phyloP scores from a whole-genome alignment of 1,140 invertebrate species.

The Zaprionus camerounensis region DNA sequence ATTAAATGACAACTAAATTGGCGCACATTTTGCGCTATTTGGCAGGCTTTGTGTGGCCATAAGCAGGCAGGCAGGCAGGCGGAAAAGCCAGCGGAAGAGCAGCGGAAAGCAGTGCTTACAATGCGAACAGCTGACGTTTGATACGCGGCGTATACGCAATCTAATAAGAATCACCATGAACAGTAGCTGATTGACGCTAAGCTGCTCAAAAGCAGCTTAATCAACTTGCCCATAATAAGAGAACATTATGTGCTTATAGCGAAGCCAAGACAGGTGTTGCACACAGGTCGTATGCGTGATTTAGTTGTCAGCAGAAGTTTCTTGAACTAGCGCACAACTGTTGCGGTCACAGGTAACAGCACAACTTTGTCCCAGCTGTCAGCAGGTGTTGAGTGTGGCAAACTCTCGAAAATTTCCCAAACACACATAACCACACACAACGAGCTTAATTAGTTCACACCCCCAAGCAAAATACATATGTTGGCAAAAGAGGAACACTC shows the following conservation, averaged over 20 bases:
- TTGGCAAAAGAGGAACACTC: no score
- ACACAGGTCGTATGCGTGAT: conserved; percentile 22
- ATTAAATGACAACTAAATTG: conserved; percentile 77
- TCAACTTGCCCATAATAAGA: conserved; percentile 15
- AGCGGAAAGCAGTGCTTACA: conserved; percentile 41
- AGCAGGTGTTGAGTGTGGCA: conserved; percentile 3
- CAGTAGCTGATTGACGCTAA: conserved; percentile 19
- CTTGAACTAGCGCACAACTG: neutral
- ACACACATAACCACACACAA: neutral
- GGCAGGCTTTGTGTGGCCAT: conserved; percentile 64
- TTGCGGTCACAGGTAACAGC: neutral
- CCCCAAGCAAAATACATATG: neutral
- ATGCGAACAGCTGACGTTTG: conserved; percentile 61
- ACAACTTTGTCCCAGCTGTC: neutral
- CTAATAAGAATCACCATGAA: conserved; percentile 19
- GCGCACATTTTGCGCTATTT: conserved; percentile 72
- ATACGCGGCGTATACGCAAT: conserved; percentile 21
- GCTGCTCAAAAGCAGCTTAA: neutral
- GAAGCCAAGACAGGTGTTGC: neutral
- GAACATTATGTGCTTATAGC: neutral
- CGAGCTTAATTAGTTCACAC: neutral
- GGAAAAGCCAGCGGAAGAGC: conserved; percentile 8
- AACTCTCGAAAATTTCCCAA: neutral
- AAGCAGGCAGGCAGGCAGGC: neutral
- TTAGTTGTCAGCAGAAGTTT: neutral